Evolutionary conservation across 1,140 invertebrate genomes (phyloP), one percentile per base, ranked within the genome.

Genomic region (Nylanderia fulva): DNA sequence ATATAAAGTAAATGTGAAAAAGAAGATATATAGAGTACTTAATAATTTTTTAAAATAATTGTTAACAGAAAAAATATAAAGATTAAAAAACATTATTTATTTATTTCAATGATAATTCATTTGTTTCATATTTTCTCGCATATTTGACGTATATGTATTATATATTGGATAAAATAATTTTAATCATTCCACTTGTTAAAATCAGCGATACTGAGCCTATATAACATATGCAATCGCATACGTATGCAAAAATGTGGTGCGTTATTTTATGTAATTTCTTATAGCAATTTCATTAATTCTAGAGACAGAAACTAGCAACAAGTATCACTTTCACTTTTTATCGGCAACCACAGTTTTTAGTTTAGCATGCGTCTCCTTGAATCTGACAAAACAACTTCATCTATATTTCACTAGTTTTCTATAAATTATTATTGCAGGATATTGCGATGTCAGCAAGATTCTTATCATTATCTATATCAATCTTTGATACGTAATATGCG

Each of bases 301-400:
- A 36, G 2, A 58, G 0, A 13, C 18, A 58, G 45, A 18, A 21
- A 24, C 39, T 56, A n/a, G 13, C 11, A n/a, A n/a, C 72, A 36
- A 60, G 0, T 48, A 18, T 42, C 21, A 61, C 80, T 76, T 84
- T 84, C 71, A 76, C 80, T 76, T 76, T 76, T 84, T 63, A 64
- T 64, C 58, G 15, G 11, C n/a, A 58, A 76, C 21, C n/a, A 36
- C 8, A 36, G 58, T 71, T 33, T 82, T 82, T 45, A 66, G 48
- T 27, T 75, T 63, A 63, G 60, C 69, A 36, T 21, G n/a, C 13
- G 58, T 58, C 45, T 48, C 77, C 77, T 82, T 82, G 66, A 82
- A 13, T 39, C 29, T 21, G 29, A 4, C 36, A 71, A 80, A 69
- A 77, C 60, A 48, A 18, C 4, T n/a, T 54, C 15, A 13, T n/a